Evolutionary conservation across 2,113 vertebrate genomes (phyloP).

Genomic region (Sturnira hondurensis): DNA sequence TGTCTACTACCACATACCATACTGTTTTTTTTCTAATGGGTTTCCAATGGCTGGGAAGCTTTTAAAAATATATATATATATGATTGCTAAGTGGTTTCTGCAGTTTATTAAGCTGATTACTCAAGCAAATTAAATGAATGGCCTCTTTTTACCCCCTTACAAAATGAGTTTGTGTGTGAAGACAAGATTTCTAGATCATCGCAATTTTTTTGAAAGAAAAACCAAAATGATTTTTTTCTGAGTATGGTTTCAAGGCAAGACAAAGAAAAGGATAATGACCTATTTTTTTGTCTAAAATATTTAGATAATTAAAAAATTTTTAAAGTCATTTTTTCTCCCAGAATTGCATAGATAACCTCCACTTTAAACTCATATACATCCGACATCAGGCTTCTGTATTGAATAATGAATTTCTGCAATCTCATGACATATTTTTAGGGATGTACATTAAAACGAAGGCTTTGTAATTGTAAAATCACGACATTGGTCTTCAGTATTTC

Average conservation of each 20-base stretch:
- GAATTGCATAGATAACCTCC: neutral
- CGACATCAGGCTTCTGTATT: neutral
- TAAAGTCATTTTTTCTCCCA: neutral
- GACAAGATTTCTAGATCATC: neutral
- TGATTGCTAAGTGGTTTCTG: constrained; percentile 1
- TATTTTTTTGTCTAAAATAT: constrained; percentile 18
- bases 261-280: neutral
- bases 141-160: neutral
- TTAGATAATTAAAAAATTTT: neutral
- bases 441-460: neutral
- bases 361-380: neutral
- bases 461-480: neutral
- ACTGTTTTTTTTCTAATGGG: neutral
- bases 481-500: neutral
- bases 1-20: neutral
- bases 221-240: neutral
- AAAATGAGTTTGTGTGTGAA: neutral
- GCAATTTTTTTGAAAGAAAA: neutral
- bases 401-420: neutral
- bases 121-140: constrained; percentile 33
- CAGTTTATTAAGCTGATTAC: constrained; percentile 48
- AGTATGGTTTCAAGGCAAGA: neutral
- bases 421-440: neutral
- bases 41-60: constrained; percentile 21
- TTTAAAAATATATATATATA: neutral